Evolutionary conservation across 2,797 vertebrate species (phyloP).

Genomic region (Melanogrammus aeglefinus): DNA sequence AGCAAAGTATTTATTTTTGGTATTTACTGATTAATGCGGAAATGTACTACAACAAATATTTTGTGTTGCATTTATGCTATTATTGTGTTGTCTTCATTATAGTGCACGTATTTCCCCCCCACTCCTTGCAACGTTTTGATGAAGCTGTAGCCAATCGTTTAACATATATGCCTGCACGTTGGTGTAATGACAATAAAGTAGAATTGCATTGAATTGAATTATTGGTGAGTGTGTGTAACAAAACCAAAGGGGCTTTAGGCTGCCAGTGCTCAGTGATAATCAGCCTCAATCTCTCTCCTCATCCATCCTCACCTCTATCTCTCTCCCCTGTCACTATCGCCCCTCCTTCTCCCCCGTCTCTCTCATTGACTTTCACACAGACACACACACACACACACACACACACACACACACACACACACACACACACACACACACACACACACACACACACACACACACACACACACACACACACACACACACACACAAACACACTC

Average conservation of each 20-base stretch:
- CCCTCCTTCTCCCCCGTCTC: constrained; percentile 19
- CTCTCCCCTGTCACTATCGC: constrained; percentile 53
- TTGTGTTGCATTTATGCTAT: no score
- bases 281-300: constrained; percentile 64
- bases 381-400: constrained; percentile 28
- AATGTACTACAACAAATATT: no score
- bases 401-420: no score
- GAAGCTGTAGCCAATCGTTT: background rate
- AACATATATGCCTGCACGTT: background rate
- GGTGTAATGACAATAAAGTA: background rate
- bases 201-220: constrained; percentile 18
- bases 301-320: constrained; percentile 59
- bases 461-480: constrained; percentile 31
- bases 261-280: constrained; percentile 68
- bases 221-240: constrained; percentile 28
- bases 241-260: constrained; percentile 59
- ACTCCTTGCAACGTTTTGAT: no score
- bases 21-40: no score
- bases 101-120: no score
- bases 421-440: constrained; percentile 36
- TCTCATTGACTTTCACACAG: constrained; percentile 36
- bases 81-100: no score
- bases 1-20: background rate
- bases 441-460: constrained; percentile 29
- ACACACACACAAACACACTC: constrained; percentile 17